Conservation (phyloP, 2,797 vertebrate genomes). For the Cuculus canorus region DNA sequence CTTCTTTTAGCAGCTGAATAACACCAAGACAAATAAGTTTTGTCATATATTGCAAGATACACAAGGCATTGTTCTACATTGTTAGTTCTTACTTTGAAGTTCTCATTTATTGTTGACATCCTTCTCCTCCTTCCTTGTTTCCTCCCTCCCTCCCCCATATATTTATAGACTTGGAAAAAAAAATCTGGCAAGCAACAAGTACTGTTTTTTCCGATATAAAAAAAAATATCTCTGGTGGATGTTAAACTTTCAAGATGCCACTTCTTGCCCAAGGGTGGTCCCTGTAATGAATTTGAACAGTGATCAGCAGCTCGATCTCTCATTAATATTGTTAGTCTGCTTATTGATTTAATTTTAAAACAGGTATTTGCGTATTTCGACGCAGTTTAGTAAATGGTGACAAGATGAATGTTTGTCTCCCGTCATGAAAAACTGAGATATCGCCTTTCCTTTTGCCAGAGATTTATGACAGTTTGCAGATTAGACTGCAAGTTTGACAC, state of each 20-base stretch:
- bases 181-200: constrained; percentile 45
- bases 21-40: constrained; percentile 46
- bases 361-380: neutral
- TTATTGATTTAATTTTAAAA: neutral
- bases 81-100: constrained; percentile 55
- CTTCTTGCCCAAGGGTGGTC: constrained; percentile 53
- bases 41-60: constrained; percentile 10
- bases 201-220: constrained; percentile 10
- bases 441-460: neutral
- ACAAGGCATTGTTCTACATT: constrained; percentile 57
- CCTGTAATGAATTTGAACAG: constrained; percentile 9
- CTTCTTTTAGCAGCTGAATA: constrained; percentile 54
- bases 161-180: constrained; percentile 26
- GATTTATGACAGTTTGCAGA: neutral
- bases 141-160: constrained; percentile 1
- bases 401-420: neutral
- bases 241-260: neutral
- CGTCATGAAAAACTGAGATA: neutral
- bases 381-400: neutral
- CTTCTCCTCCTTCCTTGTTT: constrained; percentile 54
- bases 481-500: neutral
- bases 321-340: neutral
- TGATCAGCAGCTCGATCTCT: neutral
- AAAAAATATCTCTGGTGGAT: neutral
- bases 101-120: constrained; percentile 67